phyloP scores from a whole-genome alignment of 1,140 invertebrate species.

The Triops longicaudatus region DNA sequence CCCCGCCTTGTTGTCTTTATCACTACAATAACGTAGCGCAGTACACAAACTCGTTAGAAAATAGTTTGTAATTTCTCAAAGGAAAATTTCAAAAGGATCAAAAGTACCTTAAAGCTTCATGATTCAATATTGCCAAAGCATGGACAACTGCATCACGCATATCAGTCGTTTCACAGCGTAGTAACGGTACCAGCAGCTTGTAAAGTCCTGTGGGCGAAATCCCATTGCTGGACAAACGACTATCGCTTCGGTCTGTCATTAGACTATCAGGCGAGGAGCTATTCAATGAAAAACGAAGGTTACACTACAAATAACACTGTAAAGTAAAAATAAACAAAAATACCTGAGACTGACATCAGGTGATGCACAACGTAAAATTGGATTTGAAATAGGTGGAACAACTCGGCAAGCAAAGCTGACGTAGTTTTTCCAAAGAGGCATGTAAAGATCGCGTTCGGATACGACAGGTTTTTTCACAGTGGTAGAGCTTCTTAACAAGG shows the following conservation, averaged over 20 bases:
- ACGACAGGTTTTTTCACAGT: conserved; percentile 64
- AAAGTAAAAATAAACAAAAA: neutral
- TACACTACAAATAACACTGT: neutral
- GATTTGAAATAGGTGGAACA: conserved; percentile 70
- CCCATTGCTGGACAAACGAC: conserved; percentile 38
- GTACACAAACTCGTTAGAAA: conserved; percentile 25
- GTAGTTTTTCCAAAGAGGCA: conserved; percentile 94
- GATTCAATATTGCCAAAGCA: conserved; percentile 86
- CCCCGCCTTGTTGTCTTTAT: conserved; percentile 20
- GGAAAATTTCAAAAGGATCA: neutral
- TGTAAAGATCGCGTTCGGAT: conserved; percentile 82
- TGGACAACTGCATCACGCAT: conserved; percentile 86
- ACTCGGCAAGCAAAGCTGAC: conserved; percentile 88
- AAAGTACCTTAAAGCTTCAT: conserved; percentile 79
- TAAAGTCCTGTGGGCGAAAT: conserved; percentile 75
- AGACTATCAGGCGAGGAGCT: conserved; percentile 75
- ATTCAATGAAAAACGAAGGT: conserved; percentile 16
- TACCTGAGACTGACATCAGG: conserved; percentile 85
- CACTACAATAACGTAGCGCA: no score
- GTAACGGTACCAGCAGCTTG: conserved; percentile 78
- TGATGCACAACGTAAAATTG: conserved; percentile 77
- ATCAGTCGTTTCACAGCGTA: conserved; percentile 83
- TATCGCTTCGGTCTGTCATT: conserved; percentile 63
- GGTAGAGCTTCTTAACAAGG: conserved; percentile 68
- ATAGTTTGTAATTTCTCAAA: conserved; percentile 17